phyloP scores from a whole-genome alignment of 2,113 vertebrate species.

The Nothocercus nigrocapillus region DNA sequence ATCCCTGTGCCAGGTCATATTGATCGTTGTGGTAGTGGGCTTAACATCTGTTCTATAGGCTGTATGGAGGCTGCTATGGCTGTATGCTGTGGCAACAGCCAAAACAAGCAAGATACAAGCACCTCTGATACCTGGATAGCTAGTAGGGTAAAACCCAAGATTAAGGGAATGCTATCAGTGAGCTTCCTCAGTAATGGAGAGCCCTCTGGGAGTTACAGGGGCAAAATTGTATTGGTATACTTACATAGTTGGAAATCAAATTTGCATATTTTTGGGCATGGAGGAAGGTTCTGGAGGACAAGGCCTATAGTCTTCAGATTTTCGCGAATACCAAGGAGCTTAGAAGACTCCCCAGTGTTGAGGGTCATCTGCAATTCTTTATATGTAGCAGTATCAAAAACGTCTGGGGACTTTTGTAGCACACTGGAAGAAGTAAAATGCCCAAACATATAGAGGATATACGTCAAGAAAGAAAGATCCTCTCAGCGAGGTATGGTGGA shows the following conservation, averaged over 20 bases:
- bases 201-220: neutral
- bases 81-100: neutral
- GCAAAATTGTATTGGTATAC: neutral
- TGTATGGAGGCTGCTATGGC: neutral
- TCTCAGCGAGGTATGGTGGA: neutral
- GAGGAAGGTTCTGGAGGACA: neutral
- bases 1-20: neutral
- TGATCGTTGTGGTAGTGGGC: neutral
- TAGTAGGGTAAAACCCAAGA: neutral
- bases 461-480: neutral
- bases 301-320: neutral
- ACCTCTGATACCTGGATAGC: neutral
- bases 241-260: neutral
- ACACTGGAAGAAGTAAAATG: neutral
- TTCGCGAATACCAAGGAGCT: neutral
- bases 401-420: neutral
- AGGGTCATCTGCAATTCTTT: neutral
- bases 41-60: neutral
- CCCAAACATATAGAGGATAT: neutral
- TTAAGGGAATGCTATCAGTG: neutral
- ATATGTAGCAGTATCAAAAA: neutral
- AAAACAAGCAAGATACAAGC: neutral
- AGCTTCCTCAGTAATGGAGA: neutral
- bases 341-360: neutral
- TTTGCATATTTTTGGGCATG: neutral